Evolutionary conservation across 1,140 invertebrate species (phyloP), one percentile per base, ranked within the genome.

Genomic region (Rhopalosiphum maidis): DNA sequence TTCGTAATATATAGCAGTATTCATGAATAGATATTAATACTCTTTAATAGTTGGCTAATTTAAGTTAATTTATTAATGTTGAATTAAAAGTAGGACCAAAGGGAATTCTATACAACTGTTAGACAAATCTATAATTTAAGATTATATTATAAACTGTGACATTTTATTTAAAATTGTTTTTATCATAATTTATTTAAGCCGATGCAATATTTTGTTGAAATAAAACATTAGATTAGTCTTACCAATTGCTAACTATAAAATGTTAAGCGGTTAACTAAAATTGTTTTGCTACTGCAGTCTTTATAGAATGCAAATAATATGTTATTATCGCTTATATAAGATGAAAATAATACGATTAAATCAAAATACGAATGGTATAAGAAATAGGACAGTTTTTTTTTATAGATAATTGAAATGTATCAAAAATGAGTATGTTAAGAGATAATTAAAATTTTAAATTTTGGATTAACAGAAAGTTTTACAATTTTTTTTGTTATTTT

Each of bases 151-250:
- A 68, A 15, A 68, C 18, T 68, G 11, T 30, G 30, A n/a, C 9
- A n/a, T 77, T 77, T n/a, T 77, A 77, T n/a, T 77, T n/a, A n/a
- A 77, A 77, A 77, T 77, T 77, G 4, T n/a, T n/a, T 77, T 77
- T 77, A 0, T 18, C 5, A 18, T 35, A 77, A n/a, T 77, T n/a
- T 68, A 18, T 68, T 68, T n/a, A 15, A 68, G n/a, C 15, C 30
- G 60, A n/a, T 77, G 8, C 25, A 55, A 7, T 55, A 55, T 55
- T 51, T 51, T 51, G 48, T 51, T 51, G 21, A 18, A 15, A 68
- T 77, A n/a, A 77, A 15, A 35, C 15, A n/a, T 77, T 18, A 77
- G 5, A n/a, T 18, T 77, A 35, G 60, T n/a, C n/a, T n/a, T 77
- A 15, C 0, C 9, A 5, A 15, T 18, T 77, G 0, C 15, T n/a